Conservation (phyloP, 2,113 vertebrate species). For the Corapipo altera region DNA sequence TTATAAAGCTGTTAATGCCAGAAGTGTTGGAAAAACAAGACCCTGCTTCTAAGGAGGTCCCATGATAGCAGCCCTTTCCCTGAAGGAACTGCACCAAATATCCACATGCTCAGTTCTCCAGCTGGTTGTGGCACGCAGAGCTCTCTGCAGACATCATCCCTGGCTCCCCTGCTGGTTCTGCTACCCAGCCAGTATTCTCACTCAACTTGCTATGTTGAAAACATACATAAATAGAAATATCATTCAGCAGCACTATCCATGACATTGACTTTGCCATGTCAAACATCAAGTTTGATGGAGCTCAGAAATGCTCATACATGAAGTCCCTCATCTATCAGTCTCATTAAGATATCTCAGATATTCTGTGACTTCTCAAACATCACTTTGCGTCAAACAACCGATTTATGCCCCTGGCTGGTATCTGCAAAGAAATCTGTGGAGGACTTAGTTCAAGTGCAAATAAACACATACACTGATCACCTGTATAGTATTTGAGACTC, state of each 20-base stretch:
- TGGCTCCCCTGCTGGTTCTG: background rate
- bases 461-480: background rate
- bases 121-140: background rate
- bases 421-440: background rate
- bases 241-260: fast-evolving
- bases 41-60: background rate
- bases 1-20: background rate
- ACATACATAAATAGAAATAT: background rate
- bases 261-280: background rate
- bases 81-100: fast-evolving
- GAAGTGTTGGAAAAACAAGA: background rate
- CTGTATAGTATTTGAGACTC: background rate
- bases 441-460: background rate
- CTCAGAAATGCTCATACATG: background rate
- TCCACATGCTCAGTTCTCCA: background rate
- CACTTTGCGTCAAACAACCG: background rate
- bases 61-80: background rate
- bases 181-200: background rate
- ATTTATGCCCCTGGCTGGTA: fast-evolving
- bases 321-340: background rate
- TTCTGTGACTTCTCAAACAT: background rate
- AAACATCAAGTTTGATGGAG: background rate
- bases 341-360: background rate
- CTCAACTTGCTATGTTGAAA: background rate
- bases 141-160: background rate